These are phyloP conservation scores for Xiphophorus birchmanni DNA, from an alignment of 2,797 vertebrate genomes.

Conservation along the genomic window DNA sequence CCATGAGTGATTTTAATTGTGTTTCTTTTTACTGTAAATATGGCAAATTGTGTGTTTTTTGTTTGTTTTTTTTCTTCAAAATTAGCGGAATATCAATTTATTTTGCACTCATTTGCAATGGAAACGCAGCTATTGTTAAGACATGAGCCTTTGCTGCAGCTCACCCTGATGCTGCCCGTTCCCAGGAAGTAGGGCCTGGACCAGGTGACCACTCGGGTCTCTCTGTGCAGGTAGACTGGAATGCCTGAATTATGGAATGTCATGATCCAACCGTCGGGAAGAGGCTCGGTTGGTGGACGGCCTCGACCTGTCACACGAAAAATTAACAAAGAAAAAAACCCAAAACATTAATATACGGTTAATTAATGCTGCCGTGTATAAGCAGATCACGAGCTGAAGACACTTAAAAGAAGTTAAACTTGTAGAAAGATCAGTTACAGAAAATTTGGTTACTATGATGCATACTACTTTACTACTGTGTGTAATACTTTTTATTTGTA, in stretches of 20 bases:
- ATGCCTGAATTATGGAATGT: constrained; percentile 99
- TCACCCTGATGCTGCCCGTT: constrained; percentile 98
- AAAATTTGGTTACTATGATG: not conserved
- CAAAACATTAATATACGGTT: not conserved
- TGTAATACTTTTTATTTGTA: not conserved
- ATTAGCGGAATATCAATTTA: too few species aligned
- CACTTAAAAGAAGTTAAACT: not conserved
- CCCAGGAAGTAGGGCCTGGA: constrained; percentile 98
- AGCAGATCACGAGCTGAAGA: not conserved
- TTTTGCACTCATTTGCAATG: too few species aligned
- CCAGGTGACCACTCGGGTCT: constrained; percentile 98
- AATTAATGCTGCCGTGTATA: not conserved
- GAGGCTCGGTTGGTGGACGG: constrained; percentile 95
- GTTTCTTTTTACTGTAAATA: too few species aligned
- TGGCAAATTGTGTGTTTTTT: too few species aligned
- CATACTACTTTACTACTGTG: not conserved
- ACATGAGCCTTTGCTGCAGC: constrained; percentile 3
- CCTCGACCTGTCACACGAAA: constrained; percentile 86
- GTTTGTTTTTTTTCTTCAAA: too few species aligned
- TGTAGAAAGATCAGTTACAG: not conserved
- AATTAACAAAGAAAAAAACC: not conserved
- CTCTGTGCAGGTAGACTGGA: constrained; percentile 98
- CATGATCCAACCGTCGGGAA: constrained; percentile 99
- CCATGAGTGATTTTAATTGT: too few species aligned
- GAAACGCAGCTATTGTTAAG: too few species aligned